These are phyloP conservation scores for Synergus umbraculus DNA, from an alignment of 2,888 invertebrate species.

Conservation along the genomic window DNA sequence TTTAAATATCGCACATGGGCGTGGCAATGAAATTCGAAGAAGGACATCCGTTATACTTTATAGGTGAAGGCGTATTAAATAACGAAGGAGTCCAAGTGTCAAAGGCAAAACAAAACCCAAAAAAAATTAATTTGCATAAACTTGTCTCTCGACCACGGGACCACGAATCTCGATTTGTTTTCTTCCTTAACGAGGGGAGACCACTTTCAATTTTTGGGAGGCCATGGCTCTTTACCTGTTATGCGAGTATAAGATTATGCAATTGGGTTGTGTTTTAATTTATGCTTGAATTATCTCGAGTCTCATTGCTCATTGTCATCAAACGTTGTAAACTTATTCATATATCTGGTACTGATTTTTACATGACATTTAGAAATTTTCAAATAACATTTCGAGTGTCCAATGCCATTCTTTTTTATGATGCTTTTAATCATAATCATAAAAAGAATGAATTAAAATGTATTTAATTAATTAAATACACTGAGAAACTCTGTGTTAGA, in stretches of 20 bases:
- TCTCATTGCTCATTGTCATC: too few relatives aligned
- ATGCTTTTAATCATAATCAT: too few relatives aligned
- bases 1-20: constrained; percentile 1
- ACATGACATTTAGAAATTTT: too few relatives aligned
- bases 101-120: background rate
- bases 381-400: too few relatives aligned
- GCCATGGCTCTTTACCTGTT: constrained; percentile 9
- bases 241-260: constrained; percentile 10
- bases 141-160: constrained; percentile 21
- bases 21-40: constrained; percentile 16
- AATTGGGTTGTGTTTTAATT: background rate
- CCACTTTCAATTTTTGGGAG: constrained; percentile 27
- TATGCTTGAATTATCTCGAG: too few relatives aligned
- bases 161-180: constrained; percentile 29
- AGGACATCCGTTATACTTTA: constrained; percentile 25
- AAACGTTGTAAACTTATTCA: too few relatives aligned
- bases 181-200: constrained; percentile 24
- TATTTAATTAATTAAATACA: too few relatives aligned
- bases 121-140: constrained; percentile 26
- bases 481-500: too few relatives aligned
- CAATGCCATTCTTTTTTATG: too few relatives aligned
- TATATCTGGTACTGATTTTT: too few relatives aligned
- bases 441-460: too few relatives aligned
- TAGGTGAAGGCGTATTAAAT: constrained; percentile 2
- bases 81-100: constrained; percentile 11